These are phyloP conservation scores for Seladonia tumulorum DNA, from an alignment of 2,888 invertebrate genomes.

Conservation along the genomic window DNA sequence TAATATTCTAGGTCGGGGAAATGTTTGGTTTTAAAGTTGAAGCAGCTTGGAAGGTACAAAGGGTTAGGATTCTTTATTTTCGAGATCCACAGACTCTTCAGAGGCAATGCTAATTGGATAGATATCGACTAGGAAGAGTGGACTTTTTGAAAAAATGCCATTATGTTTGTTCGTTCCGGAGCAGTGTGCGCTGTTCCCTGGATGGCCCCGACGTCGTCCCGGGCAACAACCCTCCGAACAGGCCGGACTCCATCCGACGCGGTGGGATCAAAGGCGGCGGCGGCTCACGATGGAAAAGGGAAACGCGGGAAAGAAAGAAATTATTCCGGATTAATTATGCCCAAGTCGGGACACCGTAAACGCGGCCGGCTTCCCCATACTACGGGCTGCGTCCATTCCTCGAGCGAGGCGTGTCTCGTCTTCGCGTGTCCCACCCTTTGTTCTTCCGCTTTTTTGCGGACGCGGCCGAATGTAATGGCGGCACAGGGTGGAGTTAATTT, in stretches of 20 bases:
- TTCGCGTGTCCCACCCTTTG: slow-evolving; percentile 36
- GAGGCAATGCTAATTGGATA: neutral
- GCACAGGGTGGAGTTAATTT: slow-evolving; percentile 38
- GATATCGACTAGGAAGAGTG: neutral
- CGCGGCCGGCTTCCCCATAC: slow-evolving; percentile 7
- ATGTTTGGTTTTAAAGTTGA: too few relatives aligned
- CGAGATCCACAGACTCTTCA: neutral
- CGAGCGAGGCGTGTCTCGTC: slow-evolving; percentile 32
- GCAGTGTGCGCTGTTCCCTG: slow-evolving; percentile 8
- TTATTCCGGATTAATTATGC: slow-evolving; percentile 65
- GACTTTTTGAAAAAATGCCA: neutral
- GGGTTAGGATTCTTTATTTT: neutral
- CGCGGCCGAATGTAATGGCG: slow-evolving; percentile 16
- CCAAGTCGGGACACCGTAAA: slow-evolving; percentile 47
- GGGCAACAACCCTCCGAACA: slow-evolving; percentile 47
- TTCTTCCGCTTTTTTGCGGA: slow-evolving; percentile 29
- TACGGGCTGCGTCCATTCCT: neutral
- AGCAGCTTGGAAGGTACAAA: neutral
- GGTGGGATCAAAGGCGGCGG: slow-evolving; percentile 52
- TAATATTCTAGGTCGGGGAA: neutral
- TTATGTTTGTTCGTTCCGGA: neutral
- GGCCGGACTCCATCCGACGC: slow-evolving; percentile 16
- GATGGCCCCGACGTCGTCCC: slow-evolving; percentile 44
- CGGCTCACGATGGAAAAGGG: slow-evolving; percentile 31
- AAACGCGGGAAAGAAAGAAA: slow-evolving; percentile 51